These are phyloP conservation scores for Megamerina dolium DNA, from an alignment of 2,888 invertebrate species.

Conservation along the genomic window DNA sequence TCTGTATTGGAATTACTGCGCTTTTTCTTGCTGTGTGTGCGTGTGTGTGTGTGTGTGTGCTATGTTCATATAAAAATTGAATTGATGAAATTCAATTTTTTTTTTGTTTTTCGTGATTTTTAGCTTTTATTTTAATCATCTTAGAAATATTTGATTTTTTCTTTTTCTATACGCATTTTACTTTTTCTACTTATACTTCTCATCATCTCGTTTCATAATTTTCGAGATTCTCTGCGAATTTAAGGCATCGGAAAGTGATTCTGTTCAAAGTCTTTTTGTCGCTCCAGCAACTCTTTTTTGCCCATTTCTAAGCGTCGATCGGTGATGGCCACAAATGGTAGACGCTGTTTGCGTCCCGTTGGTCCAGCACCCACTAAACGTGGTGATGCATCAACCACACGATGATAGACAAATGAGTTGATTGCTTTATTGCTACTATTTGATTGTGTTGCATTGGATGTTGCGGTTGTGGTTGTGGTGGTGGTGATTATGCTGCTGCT, in stretches of 20 bases:
- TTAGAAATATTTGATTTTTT: slow-evolving; percentile 10
- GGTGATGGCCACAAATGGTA: slow-evolving; percentile 48
- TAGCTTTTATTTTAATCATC: slow-evolving; percentile 5
- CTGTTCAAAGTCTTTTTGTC: slow-evolving; percentile 45
- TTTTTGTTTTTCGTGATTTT: no score
- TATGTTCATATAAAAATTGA: no score
- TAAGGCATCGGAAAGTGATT: slow-evolving; percentile 49
- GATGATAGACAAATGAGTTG: slow-evolving; percentile 46
- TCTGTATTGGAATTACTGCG: no score
- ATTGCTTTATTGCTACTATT: slow-evolving; percentile 21
- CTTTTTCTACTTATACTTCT: slow-evolving; percentile 9
- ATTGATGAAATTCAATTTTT: no score
- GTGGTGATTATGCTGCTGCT: slow-evolving; percentile 14
- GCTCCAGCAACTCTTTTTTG: slow-evolving; percentile 32
- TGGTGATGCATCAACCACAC: slow-evolving; percentile 42
- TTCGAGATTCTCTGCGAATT: slow-evolving; percentile 24
- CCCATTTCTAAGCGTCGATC: slow-evolving; percentile 45
- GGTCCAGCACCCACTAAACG: slow-evolving; percentile 34
- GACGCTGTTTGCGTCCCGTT: slow-evolving; percentile 40
- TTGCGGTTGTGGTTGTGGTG: slow-evolving; percentile 9
- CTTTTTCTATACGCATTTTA: slow-evolving; percentile 4
- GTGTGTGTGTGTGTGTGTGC: no score
- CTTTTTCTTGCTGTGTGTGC: no score
- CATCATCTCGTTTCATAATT: no score
- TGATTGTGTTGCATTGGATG: slow-evolving; percentile 2